Conservation (phyloP, 2,113 vertebrate genomes). For the Xerus inauris region DNA sequence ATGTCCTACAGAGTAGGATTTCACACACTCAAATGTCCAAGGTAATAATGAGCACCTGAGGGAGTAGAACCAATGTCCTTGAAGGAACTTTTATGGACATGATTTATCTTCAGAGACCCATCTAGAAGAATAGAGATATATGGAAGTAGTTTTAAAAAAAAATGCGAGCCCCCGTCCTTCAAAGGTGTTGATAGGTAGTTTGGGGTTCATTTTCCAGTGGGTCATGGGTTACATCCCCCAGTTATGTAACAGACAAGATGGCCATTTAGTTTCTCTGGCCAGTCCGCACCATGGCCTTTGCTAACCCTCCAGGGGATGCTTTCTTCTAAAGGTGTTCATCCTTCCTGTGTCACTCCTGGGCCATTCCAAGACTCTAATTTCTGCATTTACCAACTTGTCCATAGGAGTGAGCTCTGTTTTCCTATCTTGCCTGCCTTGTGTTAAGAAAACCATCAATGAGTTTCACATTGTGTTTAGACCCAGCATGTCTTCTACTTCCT, state of each 20-base stretch:
- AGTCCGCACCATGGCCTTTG: background rate
- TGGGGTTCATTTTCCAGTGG: accelerated
- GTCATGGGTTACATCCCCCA: background rate
- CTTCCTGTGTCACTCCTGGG: background rate
- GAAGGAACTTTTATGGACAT: background rate
- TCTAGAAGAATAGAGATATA: background rate
- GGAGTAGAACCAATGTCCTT: background rate
- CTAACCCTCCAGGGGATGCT: background rate
- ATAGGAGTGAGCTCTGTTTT: background rate
- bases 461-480: background rate
- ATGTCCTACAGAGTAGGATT: background rate
- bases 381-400: background rate
- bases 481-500: background rate
- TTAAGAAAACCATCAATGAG: background rate
- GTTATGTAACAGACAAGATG: no score
- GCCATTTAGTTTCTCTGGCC: background rate
- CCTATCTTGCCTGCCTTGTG: background rate
- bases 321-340: background rate
- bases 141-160: accelerated
- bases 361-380: background rate
- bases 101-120: background rate
- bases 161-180: background rate
- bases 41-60: background rate
- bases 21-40: background rate
- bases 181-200: accelerated